Conservation (phyloP, 2,113 vertebrate genomes). For the Cheirogaleus medius region DNA sequence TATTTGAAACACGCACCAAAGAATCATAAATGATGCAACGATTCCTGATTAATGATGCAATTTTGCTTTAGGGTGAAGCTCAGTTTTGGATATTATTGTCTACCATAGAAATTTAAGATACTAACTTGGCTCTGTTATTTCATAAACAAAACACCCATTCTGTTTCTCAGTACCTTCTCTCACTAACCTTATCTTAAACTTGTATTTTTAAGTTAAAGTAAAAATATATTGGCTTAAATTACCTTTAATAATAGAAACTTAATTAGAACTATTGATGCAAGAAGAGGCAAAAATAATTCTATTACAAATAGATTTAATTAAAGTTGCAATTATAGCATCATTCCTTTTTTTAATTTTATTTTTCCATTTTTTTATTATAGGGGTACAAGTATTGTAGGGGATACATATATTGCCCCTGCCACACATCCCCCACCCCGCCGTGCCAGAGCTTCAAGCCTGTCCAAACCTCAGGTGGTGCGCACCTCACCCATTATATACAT, state of each 20-base stretch:
- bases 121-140: neutral
- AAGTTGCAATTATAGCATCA: neutral
- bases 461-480: no score
- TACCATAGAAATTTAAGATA: neutral
- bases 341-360: no score
- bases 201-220: constrained; percentile 17
- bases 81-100: neutral
- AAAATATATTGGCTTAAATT: constrained; percentile 1
- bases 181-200: neutral
- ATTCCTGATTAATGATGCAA: constrained; percentile 33
- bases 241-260: neutral
- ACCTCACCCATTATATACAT: no score
- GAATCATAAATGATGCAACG: neutral
- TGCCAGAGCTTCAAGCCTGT: no score
- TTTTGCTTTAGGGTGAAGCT: neutral
- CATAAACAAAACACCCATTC: neutral
- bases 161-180: neutral
- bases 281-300: neutral
- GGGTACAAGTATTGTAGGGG: no score
- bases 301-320: neutral
- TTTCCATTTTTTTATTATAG: no score
- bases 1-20: neutral
- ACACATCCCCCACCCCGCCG: no score
- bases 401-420: no score
- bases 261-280: constrained; percentile 2